Conservation (phyloP, 2,888 invertebrate species). For the Malacosoma neustria region DNA sequence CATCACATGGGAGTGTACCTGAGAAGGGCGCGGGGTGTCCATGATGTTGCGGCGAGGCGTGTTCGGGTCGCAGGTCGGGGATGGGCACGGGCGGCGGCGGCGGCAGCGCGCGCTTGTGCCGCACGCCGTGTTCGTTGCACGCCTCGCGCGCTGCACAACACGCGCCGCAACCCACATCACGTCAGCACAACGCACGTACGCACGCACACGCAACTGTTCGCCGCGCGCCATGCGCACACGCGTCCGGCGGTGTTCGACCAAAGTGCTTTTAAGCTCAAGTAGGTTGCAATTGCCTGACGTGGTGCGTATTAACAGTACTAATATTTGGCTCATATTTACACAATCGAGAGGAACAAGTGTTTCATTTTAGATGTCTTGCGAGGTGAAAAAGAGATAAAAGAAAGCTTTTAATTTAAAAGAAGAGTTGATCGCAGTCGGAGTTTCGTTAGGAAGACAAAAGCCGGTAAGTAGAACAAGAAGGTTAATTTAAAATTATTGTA, state of each 20-base stretch:
- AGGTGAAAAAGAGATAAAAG: no score
- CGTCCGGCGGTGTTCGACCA: not conserved
- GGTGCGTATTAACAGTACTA: no score
- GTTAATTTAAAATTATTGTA: no score
- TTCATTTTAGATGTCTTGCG: no score
- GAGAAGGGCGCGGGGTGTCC: conserved; percentile 49
- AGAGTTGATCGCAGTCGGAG: no score
- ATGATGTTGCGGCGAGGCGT: conserved; percentile 25
- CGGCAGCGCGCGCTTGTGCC: conserved; percentile 87
- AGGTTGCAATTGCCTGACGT: not conserved
- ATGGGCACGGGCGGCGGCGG: conserved; percentile 88
- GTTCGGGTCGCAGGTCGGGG: conserved; percentile 87
- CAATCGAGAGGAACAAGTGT: no score
- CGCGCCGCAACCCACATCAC: conserved; percentile 47
- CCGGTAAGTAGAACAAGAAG: no score
- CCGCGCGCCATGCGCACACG: conserved; percentile 6
- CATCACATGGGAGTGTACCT: conserved; percentile 32
- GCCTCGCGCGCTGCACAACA: conserved; percentile 72
- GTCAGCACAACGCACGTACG: conserved; percentile 22
- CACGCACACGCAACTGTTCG: conserved; percentile 4
- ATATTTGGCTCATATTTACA: no score
- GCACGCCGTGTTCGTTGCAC: conserved; percentile 90
- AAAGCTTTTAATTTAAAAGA: no score
- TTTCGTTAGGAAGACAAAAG: no score
- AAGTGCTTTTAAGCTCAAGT: not conserved